A percentile compares a stretch with the other conserved stretches of the same genome.
These are phyloP conservation scores for Acromyrmex echinatior DNA, from an alignment of 1,140 invertebrate genomes.

Conservation along the genomic window DNA sequence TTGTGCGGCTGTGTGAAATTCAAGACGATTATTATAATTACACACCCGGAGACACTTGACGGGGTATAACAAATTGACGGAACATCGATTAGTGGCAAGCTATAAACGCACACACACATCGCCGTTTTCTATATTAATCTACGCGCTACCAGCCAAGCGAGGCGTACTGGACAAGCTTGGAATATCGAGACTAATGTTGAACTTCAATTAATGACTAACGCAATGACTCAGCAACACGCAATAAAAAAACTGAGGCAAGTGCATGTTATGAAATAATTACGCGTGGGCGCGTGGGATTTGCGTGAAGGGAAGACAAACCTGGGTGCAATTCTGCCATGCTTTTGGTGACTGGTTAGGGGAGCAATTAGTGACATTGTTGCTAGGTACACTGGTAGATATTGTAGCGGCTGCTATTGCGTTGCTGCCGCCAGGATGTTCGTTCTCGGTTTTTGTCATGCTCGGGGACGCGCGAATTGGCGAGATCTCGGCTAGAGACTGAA, in stretches of 20 bases:
- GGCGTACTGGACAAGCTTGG: constrained; percentile 47
- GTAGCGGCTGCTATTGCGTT: constrained; percentile 68
- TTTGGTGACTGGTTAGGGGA: constrained; percentile 85
- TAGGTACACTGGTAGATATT: constrained; percentile 75
- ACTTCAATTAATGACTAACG: constrained; percentile 12
- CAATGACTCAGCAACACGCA: neutral
- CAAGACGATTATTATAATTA: constrained; percentile 26
- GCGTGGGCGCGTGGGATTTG: constrained; percentile 5
- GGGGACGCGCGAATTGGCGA: constrained; percentile 77
- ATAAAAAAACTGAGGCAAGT: constrained; percentile 79
- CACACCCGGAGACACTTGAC: neutral
- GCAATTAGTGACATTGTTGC: constrained; percentile 81
- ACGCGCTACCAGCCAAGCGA: constrained; percentile 53
- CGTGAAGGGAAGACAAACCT: constrained; percentile 83
- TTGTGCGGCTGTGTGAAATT: constrained; percentile 87
- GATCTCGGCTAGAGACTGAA: constrained; percentile 85
- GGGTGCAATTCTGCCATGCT: constrained; percentile 84
- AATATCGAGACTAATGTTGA: constrained; percentile 14
- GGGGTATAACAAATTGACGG: neutral
- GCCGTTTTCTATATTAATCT: constrained; percentile 23
- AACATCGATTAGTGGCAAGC: constrained; percentile 30
- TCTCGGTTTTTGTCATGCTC: constrained; percentile 77
- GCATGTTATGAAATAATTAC: constrained; percentile 68
- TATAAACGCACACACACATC: constrained; percentile 13
- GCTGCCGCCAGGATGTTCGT: constrained; percentile 68